Evolutionary conservation across 2,113 vertebrate genomes (phyloP), one percentile per base, ranked within the genome.

Genomic region (Phylloscopus whistleri): DNA sequence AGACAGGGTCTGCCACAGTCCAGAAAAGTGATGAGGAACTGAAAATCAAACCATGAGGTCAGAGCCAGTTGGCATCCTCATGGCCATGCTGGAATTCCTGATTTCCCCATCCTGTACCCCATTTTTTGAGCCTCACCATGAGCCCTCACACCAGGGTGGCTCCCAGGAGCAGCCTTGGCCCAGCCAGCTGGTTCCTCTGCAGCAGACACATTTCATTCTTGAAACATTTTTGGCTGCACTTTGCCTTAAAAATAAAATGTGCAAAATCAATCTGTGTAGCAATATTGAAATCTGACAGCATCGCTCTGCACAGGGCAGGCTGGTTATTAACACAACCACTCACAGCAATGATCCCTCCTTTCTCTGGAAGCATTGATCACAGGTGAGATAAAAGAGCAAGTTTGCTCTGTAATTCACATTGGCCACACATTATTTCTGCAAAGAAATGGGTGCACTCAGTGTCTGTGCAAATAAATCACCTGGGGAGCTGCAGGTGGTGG

Each of bases 171-270:
- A 75, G 68, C 84, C 51, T 75, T 35, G 43, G 27, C 60, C 58
- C 64, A 66, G 68, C 72, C 93, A 86, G 48, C 66, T 62, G 52
- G 49, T 18, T 73, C 59, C 78, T 92, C n/a, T 83, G 49, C 79
- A 83, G 63, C 55, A 93, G 59, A 74, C 80, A 35, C 51, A 16
- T 37, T 87, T 84, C n/a, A 74, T 84, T 94, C 73, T n/a, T 87
- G 77, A 93, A 94, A 62, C 39, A 72, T 82, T 92, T 84, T 90
- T 88, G 84, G 95, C 85, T 49, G 41, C 28, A 28, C 18, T 93
- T 90, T 66, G 28, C 52, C 70, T 95, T 85, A 75, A 96, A 96
- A 95, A 89, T 87, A 82, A 96, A 94, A 93, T 31, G 77, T 90
- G 73, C 82, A 95, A 91, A 95, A 80, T 85, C 78, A 77, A 73